Conservation (phyloP, 2,113 vertebrate genomes). For the Taurulus bubalis region DNA sequence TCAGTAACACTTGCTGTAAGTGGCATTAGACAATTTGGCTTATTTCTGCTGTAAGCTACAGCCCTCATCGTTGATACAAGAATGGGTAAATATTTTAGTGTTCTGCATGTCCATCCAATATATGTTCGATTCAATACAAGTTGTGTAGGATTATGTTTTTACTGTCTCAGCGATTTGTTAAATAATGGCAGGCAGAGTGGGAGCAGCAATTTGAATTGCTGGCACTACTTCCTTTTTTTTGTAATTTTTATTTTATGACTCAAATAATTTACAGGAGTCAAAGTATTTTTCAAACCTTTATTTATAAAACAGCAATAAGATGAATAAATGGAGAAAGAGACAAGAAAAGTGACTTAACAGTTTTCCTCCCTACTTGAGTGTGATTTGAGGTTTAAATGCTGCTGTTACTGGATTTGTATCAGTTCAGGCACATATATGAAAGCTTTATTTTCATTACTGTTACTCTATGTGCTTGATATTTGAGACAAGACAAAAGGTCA, state of each 20-base stretch:
- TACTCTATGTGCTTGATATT: background rate
- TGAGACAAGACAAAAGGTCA: background rate
- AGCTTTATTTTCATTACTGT: background rate
- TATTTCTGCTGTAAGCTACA: background rate
- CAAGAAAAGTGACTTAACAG: background rate
- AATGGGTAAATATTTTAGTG: background rate
- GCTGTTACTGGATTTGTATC: background rate
- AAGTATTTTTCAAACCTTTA: too few relatives aligned
- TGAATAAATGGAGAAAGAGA: background rate
- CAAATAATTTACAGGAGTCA: background rate
- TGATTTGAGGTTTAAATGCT: background rate
- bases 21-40: background rate
- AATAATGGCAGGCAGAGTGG: background rate
- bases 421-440: background rate
- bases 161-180: background rate
- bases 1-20: too few relatives aligned
- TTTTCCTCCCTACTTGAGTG: conserved; percentile 2
- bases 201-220: background rate
- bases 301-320: background rate
- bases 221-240: background rate
- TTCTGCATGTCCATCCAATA: background rate
- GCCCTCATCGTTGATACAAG: background rate
- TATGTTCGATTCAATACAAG: background rate
- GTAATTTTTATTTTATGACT: background rate
- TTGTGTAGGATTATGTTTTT: background rate